Evolutionary conservation across 2,888 invertebrate genomes (phyloP), one percentile per base, ranked within the genome.

Genomic region (Temnothorax unifasciatus): DNA sequence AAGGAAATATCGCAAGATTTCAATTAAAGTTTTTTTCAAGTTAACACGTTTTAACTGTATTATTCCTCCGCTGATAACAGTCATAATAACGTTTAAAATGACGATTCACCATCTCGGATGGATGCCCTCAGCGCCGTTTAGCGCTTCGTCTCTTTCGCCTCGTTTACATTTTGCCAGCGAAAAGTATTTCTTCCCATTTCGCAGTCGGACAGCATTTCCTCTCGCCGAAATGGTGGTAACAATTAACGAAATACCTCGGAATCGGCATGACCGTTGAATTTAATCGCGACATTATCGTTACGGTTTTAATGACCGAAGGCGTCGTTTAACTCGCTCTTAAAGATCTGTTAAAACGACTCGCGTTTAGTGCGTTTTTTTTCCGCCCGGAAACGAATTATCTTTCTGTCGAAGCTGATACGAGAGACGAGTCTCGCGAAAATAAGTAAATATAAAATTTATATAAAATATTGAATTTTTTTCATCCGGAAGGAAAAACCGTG

Each of bases 231-330:
- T 29, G 47, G 52, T 25, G 59, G 38, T 38, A 50, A 81, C 73
- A 79, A 79, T 79, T 79, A 79, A 47, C 59, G 47, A 79, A 73
- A 81, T 73, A 57, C 21, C 47, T 73, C 13, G 59, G 34, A 73
- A 57, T 57, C 29, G 69, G 57, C 57, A 73, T 59, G 38, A 73
- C 25, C 34, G 25, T 25, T 81, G 59, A 61, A 81, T 71, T 79
- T 79, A 79, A 79, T 79, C 59, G 38, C 47, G 79, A 59, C 73
- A 73, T 81, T 81, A 81, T 73, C 47, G 18, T 73, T 47, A 47
- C 18, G 47, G 15, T 57, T 47, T 61, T 47, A 81, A 38, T 38
- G 71, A 71, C 47, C 21, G 47, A 59, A 71, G 47, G 18, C 15
- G 59, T 59, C 47, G 34, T 34, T 79, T 47, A 59, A 47, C 13